Evolutionary conservation across 2,888 invertebrate genomes (phyloP).

Genomic region (Heliconius aoede): DNA sequence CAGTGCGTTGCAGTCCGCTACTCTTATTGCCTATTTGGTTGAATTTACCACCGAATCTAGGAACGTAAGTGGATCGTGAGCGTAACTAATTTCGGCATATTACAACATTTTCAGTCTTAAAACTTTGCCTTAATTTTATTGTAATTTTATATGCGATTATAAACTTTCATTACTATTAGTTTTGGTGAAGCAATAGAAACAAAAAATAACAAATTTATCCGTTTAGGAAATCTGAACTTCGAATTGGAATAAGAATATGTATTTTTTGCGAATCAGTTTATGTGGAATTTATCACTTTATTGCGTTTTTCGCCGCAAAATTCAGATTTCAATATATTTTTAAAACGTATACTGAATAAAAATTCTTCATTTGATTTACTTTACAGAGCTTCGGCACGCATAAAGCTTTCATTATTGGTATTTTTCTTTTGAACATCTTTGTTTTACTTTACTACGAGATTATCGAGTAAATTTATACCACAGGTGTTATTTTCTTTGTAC

Average conservation of each 20-base stretch:
- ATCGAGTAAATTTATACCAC: not conserved
- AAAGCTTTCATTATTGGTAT: not conserved
- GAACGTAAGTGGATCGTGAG: conserved; percentile 53
- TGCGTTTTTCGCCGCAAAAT: not conserved
- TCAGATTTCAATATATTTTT: conserved; percentile 16
- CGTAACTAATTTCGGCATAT: conserved; percentile 51
- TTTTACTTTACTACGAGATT: conserved; percentile 10
- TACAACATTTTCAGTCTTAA: conserved; percentile 40
- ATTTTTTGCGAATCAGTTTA: not conserved
- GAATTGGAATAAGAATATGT: not conserved
- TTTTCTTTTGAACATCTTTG: conserved; percentile 14
- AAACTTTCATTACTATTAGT: not conserved
- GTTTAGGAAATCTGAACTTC: not conserved
- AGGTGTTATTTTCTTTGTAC: not conserved
- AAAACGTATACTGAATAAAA: conserved; percentile 9
- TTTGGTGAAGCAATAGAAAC: not conserved
- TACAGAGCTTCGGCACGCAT: conserved; percentile 8
- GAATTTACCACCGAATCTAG: conserved; percentile 67
- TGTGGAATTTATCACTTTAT: not conserved
- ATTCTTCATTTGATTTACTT: conserved; percentile 13
- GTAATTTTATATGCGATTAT: not conserved
- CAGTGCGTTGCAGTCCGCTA: conserved; percentile 63
- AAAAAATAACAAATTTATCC: not conserved
- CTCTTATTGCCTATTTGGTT: conserved; percentile 65
- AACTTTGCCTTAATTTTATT: not conserved